Evolutionary conservation across 2,113 vertebrate species (phyloP).

Genomic region (Tragelaphus scriptus): DNA sequence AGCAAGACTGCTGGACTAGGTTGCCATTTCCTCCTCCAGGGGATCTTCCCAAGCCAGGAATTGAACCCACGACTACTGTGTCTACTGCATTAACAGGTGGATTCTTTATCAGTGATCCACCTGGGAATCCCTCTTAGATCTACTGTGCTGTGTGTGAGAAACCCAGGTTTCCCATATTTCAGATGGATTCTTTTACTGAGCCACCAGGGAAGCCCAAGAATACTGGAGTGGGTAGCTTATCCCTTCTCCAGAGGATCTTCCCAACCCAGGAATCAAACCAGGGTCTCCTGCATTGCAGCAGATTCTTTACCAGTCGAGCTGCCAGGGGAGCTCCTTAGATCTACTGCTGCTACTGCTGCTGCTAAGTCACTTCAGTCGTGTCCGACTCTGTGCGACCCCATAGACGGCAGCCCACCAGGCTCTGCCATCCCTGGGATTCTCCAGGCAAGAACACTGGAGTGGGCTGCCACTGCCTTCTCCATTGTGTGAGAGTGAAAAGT

Average conservation of each 20-base stretch:
- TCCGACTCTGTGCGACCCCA: too few species aligned
- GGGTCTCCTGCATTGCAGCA: fast-evolving
- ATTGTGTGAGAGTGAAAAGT: too few species aligned
- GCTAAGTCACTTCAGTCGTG: too few species aligned
- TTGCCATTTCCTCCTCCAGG: not conserved
- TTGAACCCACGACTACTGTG: not conserved
- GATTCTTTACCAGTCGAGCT: not conserved
- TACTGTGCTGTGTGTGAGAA: not conserved
- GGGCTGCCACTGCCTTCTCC: too few species aligned
- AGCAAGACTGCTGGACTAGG: not conserved
- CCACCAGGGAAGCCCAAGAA: not conserved
- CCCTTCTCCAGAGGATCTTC: not conserved
- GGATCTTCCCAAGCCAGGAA: not conserved
- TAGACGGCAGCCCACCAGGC: too few species aligned
- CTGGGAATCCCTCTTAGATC: not conserved
- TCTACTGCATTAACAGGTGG: not conserved
- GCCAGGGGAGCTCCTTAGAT: not conserved
- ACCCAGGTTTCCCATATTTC: not conserved
- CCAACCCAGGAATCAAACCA: not conserved
- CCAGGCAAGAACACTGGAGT: too few species aligned
- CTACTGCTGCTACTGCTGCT: too few species aligned
- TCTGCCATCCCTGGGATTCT: too few species aligned
- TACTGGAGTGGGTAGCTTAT: not conserved
- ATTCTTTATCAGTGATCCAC: not conserved
- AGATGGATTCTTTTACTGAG: not conserved